A percentile compares a stretch with the other conserved stretches of the same genome.
These are phyloP conservation scores for Eucriotettix oculatus DNA, from an alignment of 2,888 invertebrate genomes.

Conservation along the genomic window DNA sequence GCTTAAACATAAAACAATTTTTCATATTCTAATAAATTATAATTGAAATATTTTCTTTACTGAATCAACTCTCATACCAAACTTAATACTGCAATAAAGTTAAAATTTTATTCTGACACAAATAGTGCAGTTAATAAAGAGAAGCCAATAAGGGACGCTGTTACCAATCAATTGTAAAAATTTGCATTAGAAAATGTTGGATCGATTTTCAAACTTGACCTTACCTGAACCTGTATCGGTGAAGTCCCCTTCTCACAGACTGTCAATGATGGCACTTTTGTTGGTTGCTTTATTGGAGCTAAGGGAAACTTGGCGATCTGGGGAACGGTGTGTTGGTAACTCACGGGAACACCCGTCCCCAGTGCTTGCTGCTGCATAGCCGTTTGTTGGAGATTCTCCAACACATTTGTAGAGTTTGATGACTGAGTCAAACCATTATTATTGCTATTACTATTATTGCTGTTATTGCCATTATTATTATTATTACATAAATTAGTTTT, in stretches of 20 bases:
- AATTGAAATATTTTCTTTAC: too few species aligned
- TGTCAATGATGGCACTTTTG: neutral
- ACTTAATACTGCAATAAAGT: neutral
- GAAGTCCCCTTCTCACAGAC: constrained; percentile 17
- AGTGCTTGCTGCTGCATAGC: constrained; percentile 8
- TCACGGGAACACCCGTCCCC: too few species aligned
- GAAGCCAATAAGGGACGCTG: too few species aligned
- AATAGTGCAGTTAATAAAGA: too few species aligned
- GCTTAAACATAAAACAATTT: too few species aligned
- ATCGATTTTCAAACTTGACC: neutral
- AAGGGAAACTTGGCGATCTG: constrained; percentile 5
- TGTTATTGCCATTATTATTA: neutral
- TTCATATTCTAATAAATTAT: too few species aligned
- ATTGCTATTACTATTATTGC: neutral
- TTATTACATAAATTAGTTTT: neutral
- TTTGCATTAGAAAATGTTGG: too few species aligned
- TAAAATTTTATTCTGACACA: neutral
- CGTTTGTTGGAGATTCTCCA: neutral
- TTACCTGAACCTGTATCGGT: constrained; percentile 21
- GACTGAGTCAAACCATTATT: neutral
- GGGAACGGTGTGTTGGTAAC: neutral
- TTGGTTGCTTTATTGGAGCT: neutral
- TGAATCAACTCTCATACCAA: too few species aligned
- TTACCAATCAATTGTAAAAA: too few species aligned
- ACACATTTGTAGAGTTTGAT: neutral